phyloP scores from a whole-genome alignment of 2,888 invertebrate species.

The Stenotaenia linearis region DNA sequence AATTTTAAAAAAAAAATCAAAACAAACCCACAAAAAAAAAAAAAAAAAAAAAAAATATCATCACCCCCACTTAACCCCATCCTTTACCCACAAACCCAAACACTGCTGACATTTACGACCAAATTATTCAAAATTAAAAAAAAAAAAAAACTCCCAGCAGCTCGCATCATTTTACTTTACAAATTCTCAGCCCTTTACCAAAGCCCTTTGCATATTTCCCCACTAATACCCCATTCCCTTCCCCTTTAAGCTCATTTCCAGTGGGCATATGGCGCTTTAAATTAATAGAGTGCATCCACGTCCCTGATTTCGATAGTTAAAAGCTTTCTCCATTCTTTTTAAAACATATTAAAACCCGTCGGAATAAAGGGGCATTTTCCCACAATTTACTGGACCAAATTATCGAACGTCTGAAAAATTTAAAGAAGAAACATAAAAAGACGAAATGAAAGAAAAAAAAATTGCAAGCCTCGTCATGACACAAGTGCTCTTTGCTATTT shows the following conservation, averaged over 20 bases:
- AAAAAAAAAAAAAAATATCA: not conserved
- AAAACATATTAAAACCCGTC: not conserved
- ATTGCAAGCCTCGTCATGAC: constrained; percentile 11
- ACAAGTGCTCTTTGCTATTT: not conserved
- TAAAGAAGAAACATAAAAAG: not conserved
- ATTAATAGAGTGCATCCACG: constrained; percentile 1
- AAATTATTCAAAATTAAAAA: constrained; percentile 6
- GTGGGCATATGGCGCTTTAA: not conserved
- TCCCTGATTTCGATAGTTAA: not conserved
- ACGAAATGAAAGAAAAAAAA: not conserved
- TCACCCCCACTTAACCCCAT: constrained; percentile 9
- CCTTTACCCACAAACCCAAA: constrained; percentile 1
- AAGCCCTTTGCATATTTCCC: not conserved
- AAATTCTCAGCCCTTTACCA: not conserved
- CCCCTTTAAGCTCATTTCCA: not conserved
- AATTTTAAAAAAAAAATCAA: not conserved
- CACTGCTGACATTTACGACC: not conserved
- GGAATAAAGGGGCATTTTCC: not conserved
- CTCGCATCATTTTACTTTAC: not conserved
- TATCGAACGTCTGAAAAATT: not conserved
- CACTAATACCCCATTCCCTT: not conserved
- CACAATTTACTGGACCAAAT: not conserved
- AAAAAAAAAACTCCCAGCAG: not conserved
- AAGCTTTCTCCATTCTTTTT: not conserved
- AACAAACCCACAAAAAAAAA: not conserved